These are phyloP conservation scores for Montipora foliosa DNA, from an alignment of 64 coral and sea anemone species.

Conservation along the genomic window DNA sequence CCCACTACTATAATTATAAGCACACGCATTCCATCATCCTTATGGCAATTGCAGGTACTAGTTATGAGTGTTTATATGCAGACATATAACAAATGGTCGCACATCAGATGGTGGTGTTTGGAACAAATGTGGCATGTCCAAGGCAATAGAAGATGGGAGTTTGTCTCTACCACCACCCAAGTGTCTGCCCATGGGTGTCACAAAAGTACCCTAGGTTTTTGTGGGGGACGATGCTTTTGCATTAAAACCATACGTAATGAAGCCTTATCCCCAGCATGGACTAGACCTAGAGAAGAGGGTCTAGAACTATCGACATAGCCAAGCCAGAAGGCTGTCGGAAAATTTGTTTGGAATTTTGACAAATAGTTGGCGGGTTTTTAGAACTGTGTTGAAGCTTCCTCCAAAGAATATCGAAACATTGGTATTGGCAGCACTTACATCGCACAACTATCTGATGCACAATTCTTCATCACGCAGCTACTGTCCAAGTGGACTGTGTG, in stretches of 20 bases:
- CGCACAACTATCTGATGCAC: too few relatives aligned
- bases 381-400: too few relatives aligned
- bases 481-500: too few relatives aligned
- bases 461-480: too few relatives aligned
- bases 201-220: slow-evolving; percentile 24
- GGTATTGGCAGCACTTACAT: too few relatives aligned
- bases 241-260: slow-evolving; percentile 6
- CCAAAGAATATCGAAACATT: too few relatives aligned
- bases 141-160: slow-evolving; percentile 15
- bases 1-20: slow-evolving; percentile 45
- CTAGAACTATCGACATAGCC: slow-evolving; percentile 27
- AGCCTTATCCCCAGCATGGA: slow-evolving; percentile 23
- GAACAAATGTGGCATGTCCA: background rate
- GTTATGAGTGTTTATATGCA: slow-evolving; percentile 37
- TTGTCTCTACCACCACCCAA: slow-evolving; percentile 3
- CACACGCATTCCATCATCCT: slow-evolving; percentile 34
- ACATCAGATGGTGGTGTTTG: slow-evolving; percentile 25
- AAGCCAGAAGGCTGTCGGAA: slow-evolving; percentile 26
- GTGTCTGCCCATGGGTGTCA: slow-evolving; percentile 8
- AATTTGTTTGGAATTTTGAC: slow-evolving; percentile 25
- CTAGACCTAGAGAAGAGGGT: slow-evolving; percentile 35
- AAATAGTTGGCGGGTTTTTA: slow-evolving; percentile 18
- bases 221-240: slow-evolving; percentile 45
- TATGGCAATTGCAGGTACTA: slow-evolving; percentile 13
- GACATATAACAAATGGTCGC: slow-evolving; percentile 28